phyloP scores from a whole-genome alignment of 2,113 vertebrate species.

The Colius striatus region DNA sequence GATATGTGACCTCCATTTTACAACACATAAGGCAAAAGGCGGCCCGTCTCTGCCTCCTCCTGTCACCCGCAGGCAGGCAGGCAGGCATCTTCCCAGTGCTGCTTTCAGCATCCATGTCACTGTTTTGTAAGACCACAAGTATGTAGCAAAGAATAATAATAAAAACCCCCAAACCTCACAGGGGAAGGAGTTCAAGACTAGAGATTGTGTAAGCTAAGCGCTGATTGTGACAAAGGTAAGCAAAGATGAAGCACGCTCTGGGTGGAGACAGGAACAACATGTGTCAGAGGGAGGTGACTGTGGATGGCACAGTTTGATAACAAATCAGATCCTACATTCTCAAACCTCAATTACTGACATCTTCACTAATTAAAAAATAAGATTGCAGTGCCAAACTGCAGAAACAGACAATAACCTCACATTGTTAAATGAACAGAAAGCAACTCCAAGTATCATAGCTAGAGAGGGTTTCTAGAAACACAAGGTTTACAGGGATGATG shows the following conservation, averaged over 20 bases:
- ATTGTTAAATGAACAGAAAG: not conserved
- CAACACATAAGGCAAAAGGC: not conserved
- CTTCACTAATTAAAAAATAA: not conserved
- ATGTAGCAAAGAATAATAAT: not conserved
- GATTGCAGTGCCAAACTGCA: not conserved
- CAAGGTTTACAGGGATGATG: not conserved
- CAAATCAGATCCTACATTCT: not conserved
- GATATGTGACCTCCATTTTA: not conserved
- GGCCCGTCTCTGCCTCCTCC: not conserved
- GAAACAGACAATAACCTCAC: not conserved
- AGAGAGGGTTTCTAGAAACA: not conserved
- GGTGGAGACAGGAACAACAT: not conserved
- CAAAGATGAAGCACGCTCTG: not conserved
- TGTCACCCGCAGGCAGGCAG: not conserved
- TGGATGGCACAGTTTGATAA: not conserved
- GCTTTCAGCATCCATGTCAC: not conserved
- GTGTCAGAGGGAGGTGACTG: not conserved
- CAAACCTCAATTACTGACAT: not conserved
- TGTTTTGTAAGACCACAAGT: not conserved
- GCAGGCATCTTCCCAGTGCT: not conserved
- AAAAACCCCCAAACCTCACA: not conserved
- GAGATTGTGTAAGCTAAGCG: not conserved
- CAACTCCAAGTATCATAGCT: not conserved
- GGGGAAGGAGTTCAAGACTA: not conserved
- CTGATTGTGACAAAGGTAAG: not conserved